Base-by-base conservation (phyloP, 2,113 vertebrate genomes). In the Mugil cephalus region DNA sequence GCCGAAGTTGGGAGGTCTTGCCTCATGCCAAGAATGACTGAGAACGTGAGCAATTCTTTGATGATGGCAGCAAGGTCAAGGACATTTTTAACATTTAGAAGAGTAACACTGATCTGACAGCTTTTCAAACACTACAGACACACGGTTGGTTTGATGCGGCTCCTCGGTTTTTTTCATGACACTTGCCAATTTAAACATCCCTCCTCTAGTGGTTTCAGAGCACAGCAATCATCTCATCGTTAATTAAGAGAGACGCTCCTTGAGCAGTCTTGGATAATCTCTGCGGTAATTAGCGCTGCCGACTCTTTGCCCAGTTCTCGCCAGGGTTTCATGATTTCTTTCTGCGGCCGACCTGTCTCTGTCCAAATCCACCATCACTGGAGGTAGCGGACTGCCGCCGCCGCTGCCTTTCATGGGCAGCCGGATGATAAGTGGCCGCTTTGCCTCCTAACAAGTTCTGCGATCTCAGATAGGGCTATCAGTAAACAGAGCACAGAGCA, bases 161-260 rank as follows among this genome's bases (percentile, higher is more conserved):
- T 17, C 48, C 8, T 7, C 7, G 24, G 34, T 45, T 62, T 66
- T 54, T 54, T 66, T 46, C 24, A 24, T 61, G 47, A 48, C 2
- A 35, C 55, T 52, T 54, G 46, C 76, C 59, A 56, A 47, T 74
- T 68, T 38, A 67, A 79, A 77, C 39, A 38, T 4, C 35, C 6
- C 6, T 17, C 79, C 67, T 4, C 67, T 8, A 4, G 47, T 45
- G 56, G 54, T 34, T 78, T 79, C 12, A 48, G 19, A 18, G 67
- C 43, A 34, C 46, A 30, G 59, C 74, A 77, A 82, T 83, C 84
- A 47, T 35, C 39, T 65, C 53, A 63, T 77, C 74, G 13, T 77
- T 83, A 84, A 87, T 85, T 73, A 86, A 79, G 66, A 60, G 34
- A 58, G 45, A 55, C 55, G 12, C 82, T 86, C 74, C 65, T 78